Base-by-base conservation (phyloP, 2,113 vertebrate species). In the Hyperopisus bebe region DNA sequence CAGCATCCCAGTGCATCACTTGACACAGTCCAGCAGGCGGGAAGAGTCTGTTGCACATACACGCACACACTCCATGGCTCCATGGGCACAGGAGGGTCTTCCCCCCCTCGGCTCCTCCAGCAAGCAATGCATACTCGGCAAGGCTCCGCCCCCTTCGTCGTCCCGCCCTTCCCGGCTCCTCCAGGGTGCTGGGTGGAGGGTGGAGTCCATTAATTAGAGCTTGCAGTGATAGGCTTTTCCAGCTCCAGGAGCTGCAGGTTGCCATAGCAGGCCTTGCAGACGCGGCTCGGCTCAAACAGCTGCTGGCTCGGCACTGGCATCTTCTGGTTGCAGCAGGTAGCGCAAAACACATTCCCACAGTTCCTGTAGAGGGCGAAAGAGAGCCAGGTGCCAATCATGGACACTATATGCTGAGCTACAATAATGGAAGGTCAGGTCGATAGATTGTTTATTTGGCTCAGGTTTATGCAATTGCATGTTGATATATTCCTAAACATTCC, bases 271-370 rank as follows among this genome's bases (percentile, higher is more conserved):
- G 93, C 95, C 92, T 97, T 99, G 92, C 98, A 99, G 90, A 99
- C 98, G 11, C 98, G 96, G 93, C 94, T 98, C 92, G 98, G 98
- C 93, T 99, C 98, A 10, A 98, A 99, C 92, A 99, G 96, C 96
- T 99, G 98, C 95, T 99, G 98, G 91, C 97, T 99, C 90, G 98
- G 98, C 95, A 99, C 97, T 2, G 98, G 98, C 93, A 98, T 97
- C 97, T 99, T 99, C 97, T 99, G 98, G 94, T 99, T 98, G 90
- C 98, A 99, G 92, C 98, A 99, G 92, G 96, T 99, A 96, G 97
- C 97, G 90, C 98, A 99, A 95, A 99, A 99, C 89, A 99, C 98
- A 0, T 99, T 99, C 91, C 98, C 98, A 88, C 98, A 99, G 94
- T 99, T 99, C 98, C 98, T 99, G 95, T 50, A 91, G 87, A 74